Evolutionary conservation across 2,797 vertebrate genomes (phyloP).

Genomic region (Chaetodon trifasciatus): DNA sequence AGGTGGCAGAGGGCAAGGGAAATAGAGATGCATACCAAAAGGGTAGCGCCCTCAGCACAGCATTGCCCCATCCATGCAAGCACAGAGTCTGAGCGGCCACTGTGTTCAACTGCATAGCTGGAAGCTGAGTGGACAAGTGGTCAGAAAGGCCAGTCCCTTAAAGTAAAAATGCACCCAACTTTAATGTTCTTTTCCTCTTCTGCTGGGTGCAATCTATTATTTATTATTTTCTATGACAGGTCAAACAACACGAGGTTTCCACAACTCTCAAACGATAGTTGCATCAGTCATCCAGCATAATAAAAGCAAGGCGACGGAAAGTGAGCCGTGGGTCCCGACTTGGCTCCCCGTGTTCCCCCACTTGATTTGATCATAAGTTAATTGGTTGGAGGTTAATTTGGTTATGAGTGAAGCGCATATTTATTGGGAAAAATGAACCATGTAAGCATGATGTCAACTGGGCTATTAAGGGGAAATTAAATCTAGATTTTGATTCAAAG

Average conservation of each 20-base stretch:
- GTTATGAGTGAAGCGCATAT: neutral
- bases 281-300: neutral
- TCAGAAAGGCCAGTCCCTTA: neutral
- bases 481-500: neutral
- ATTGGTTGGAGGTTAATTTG: neutral
- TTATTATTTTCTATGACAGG: neutral
- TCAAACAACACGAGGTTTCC: neutral
- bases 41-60: conserved; percentile 25
- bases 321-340: neutral
- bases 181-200: neutral
- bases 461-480: neutral
- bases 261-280: neutral
- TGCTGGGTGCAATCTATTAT: neutral
- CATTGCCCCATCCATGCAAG: conserved; percentile 35
- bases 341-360: neutral
- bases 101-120: conserved; percentile 18
- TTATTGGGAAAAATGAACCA: too few relatives aligned
- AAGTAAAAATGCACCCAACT: neutral
- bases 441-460: neutral
- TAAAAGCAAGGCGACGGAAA: neutral
- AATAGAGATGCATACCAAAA: conserved; percentile 71
- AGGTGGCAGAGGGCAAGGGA: conserved; percentile 54
- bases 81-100: conserved; percentile 21
- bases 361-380: neutral
- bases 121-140: neutral